phyloP scores from a whole-genome alignment of 2,888 invertebrate species.

The Ennomos fuscantarius region DNA sequence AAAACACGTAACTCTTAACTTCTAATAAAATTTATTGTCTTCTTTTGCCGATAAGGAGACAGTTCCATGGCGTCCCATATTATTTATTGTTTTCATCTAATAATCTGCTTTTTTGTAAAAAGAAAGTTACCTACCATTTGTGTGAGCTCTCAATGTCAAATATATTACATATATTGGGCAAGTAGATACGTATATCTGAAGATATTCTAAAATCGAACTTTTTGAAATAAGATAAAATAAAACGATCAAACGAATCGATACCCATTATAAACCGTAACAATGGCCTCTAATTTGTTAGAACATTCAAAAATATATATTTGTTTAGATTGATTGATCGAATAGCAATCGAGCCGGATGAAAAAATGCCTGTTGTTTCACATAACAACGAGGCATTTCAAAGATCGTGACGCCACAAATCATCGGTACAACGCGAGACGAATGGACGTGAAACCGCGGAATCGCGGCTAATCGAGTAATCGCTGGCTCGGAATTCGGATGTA shows the following conservation, averaged over 20 bases:
- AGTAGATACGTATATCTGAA: no score
- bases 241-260: slow-evolving; percentile 3
- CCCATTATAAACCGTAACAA: slow-evolving; percentile 19
- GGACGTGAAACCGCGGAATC: slow-evolving; percentile 65
- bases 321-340: slow-evolving; percentile 33
- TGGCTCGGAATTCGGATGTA: slow-evolving; percentile 53
- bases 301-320: slow-evolving; percentile 22
- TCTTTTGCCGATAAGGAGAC: not conserved
- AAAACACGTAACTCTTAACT: not conserved
- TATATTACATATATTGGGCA: no score
- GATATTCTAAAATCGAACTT: not conserved
- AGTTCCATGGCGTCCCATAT: not conserved
- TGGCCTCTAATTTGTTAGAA: slow-evolving; percentile 17
- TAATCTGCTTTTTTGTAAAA: not conserved
- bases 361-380: slow-evolving; percentile 50
- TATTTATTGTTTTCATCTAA: no score
- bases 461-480: slow-evolving; percentile 53
- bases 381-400: slow-evolving; percentile 54
- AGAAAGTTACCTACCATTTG: no score
- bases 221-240: slow-evolving; percentile 3
- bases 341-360: slow-evolving; percentile 38
- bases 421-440: slow-evolving; percentile 69
- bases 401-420: slow-evolving; percentile 71
- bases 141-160: not conserved
- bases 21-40: slow-evolving; percentile 10